Percentiles rank a stretch among this genome's conserved stretches.
These are phyloP conservation scores for Parazoanthus swiftii DNA, from an alignment of 92 coral and sea anemone genomes.

Conservation along the genomic window DNA sequence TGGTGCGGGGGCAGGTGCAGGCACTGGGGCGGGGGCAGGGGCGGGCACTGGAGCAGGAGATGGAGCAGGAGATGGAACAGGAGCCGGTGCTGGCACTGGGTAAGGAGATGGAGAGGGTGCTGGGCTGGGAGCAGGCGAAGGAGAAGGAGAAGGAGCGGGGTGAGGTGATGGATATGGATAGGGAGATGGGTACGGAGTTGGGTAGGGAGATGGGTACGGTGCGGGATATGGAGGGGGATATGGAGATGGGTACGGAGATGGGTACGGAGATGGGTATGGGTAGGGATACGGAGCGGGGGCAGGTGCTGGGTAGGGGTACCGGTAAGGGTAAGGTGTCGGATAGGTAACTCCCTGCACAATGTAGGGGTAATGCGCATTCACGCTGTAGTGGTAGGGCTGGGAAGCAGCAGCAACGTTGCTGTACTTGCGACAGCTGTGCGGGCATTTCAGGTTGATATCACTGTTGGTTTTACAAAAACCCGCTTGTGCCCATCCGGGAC, in stretches of 20 bases:
- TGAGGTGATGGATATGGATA: not conserved
- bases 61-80: too few species aligned
- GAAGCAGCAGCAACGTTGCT: slow-evolving; percentile 26
- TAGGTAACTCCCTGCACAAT: slow-evolving; percentile 27
- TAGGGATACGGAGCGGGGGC: slow-evolving; percentile 6
- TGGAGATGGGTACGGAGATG: not conserved
- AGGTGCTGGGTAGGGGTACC: slow-evolving; percentile 14
- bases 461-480: slow-evolving; percentile 54
- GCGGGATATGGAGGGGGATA: not conserved
- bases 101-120: not conserved
- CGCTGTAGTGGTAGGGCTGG: slow-evolving; percentile 44
- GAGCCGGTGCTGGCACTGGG: not conserved
- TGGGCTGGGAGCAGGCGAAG: not conserved
- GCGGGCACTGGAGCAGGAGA: not conserved
- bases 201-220: not conserved
- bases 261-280: not conserved
- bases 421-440: slow-evolving; percentile 64
- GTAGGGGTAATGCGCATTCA: slow-evolving; percentile 47
- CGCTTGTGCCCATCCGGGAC: slow-evolving; percentile 56
- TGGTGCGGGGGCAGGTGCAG: not conserved
- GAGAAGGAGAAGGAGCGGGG: not conserved
- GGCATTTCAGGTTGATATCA: slow-evolving; percentile 50
- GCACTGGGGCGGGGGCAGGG: not conserved
- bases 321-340: slow-evolving; percentile 24
- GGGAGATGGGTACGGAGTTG: not conserved